These are phyloP conservation scores for Leontocebus nigricollis DNA, from an alignment of 2,797 vertebrate genomes.

Conservation along the genomic window DNA sequence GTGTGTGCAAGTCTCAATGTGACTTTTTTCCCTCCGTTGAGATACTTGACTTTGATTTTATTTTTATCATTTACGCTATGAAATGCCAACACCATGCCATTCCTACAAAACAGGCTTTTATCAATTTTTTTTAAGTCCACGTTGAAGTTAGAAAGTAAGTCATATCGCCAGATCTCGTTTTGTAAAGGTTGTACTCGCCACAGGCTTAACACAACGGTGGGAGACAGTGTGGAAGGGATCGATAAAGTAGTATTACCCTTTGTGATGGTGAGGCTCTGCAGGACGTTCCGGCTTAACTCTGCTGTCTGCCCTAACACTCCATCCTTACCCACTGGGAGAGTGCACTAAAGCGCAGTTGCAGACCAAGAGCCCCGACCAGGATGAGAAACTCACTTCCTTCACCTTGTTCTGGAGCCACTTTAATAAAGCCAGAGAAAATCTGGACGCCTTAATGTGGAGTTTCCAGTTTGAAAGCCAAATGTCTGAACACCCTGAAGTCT, in stretches of 20 bases:
- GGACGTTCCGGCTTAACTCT: conserved; percentile 81
- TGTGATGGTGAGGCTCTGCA: conserved; percentile 83
- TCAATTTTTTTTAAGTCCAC: conserved; percentile 73
- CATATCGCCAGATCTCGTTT: conserved; percentile 84
- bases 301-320: conserved; percentile 73
- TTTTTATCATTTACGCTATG: conserved; percentile 77
- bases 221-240: conserved; percentile 82
- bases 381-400: conserved; percentile 50
- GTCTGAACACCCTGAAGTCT: background rate
- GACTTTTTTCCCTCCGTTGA: conserved; percentile 65
- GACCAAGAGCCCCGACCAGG: conserved; percentile 19
- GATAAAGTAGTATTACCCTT: conserved; percentile 84
- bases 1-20: conserved; percentile 8
- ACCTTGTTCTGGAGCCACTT: conserved; percentile 28
- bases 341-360: conserved; percentile 50
- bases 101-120: conserved; percentile 80
- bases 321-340: conserved; percentile 77
- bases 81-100: conserved; percentile 81
- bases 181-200: conserved; percentile 85
- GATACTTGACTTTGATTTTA: conserved; percentile 71
- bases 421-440: conserved; percentile 27
- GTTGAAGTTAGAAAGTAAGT: conserved; percentile 83
- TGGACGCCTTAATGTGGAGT: background rate
- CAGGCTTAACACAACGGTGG: conserved; percentile 81
- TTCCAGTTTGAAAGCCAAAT: conserved; percentile 46